phyloP scores from a whole-genome alignment of 2,113 vertebrate genomes.

The Eleginops maclovinus region DNA sequence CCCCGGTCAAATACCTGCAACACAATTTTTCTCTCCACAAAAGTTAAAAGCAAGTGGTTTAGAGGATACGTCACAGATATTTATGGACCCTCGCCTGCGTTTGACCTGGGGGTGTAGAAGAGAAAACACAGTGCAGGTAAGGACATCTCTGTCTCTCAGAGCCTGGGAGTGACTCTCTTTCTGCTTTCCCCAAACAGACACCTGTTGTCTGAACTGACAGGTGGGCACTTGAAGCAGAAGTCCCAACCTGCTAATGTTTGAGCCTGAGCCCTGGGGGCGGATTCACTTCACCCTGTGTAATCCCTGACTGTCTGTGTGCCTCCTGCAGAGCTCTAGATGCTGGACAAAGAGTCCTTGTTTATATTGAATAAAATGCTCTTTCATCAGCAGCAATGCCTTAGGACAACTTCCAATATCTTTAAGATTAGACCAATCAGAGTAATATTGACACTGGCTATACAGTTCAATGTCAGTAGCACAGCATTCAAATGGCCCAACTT shows the following conservation, averaged over 20 bases:
- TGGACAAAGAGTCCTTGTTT: conserved; percentile 17
- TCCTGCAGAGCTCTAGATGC: conserved; percentile 3
- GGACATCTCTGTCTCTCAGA: conserved; percentile 16
- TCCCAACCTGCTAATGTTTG: conserved; percentile 27
- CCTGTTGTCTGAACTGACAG: conserved; percentile 56
- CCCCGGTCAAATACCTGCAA: not conserved
- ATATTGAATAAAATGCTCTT: too few relatives aligned
- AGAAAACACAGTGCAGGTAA: conserved; percentile 6
- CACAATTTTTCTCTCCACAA: not conserved
- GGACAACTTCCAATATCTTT: not conserved
- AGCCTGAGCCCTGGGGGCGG: conserved; percentile 26
- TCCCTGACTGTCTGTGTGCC: conserved; percentile 22
- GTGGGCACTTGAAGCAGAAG: conserved; percentile 44
- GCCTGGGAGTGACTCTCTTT: conserved; percentile 11
- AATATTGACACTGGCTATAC: not conserved
- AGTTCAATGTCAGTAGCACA: not conserved
- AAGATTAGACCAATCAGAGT: not conserved
- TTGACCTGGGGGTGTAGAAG: not conserved
- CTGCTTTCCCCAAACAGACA: conserved; percentile 43
- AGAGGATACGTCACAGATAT: not conserved
- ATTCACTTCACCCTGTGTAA: conserved; percentile 36
- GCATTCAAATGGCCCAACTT: conserved; percentile 6
- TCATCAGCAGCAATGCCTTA: not conserved
- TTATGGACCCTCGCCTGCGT: not conserved
- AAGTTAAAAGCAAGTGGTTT: conserved; percentile 9